Conservation (phyloP, 2,113 vertebrate genomes). For the Corvus hawaiiensis region DNA sequence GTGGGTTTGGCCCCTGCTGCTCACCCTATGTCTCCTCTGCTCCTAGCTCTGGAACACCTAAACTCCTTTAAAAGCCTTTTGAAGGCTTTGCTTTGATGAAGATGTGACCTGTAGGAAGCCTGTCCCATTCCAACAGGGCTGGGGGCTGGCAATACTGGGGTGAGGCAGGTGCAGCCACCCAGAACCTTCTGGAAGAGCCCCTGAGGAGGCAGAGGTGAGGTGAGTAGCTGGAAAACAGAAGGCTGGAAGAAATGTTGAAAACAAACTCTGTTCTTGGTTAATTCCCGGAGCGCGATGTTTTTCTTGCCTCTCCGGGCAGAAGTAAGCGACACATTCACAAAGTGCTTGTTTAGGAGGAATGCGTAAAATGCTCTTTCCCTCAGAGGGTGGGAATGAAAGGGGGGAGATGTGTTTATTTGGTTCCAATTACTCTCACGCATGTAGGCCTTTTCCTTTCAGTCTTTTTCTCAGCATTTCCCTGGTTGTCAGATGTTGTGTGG, state of each 20-base stretch:
- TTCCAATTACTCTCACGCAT: not conserved
- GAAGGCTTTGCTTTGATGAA: not conserved
- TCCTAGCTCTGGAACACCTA: too few species aligned
- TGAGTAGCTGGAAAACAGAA: not conserved
- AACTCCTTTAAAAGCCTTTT: not conserved
- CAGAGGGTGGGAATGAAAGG: not conserved
- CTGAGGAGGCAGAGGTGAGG: not conserved
- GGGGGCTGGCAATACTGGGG: accelerated
- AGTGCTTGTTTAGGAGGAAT: not conserved
- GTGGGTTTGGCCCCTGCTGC: not conserved
- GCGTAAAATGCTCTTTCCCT: not conserved
- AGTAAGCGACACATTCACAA: constrained; percentile 18
- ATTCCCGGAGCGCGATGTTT: not conserved
- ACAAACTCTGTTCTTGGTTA: not conserved
- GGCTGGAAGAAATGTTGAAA: not conserved
- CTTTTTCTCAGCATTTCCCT: not conserved
- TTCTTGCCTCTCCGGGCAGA: not conserved
- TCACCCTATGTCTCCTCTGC: accelerated
- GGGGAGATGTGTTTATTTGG: not conserved
- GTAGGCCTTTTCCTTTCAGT: not conserved
- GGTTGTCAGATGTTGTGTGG: not conserved
- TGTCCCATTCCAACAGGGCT: accelerated
- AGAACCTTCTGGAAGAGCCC: not conserved
- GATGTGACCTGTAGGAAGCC: accelerated
- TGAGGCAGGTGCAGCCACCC: accelerated